These are phyloP conservation scores for Gadopsis marmoratus DNA, from an alignment of 2,797 vertebrate genomes.

Conservation along the genomic window DNA sequence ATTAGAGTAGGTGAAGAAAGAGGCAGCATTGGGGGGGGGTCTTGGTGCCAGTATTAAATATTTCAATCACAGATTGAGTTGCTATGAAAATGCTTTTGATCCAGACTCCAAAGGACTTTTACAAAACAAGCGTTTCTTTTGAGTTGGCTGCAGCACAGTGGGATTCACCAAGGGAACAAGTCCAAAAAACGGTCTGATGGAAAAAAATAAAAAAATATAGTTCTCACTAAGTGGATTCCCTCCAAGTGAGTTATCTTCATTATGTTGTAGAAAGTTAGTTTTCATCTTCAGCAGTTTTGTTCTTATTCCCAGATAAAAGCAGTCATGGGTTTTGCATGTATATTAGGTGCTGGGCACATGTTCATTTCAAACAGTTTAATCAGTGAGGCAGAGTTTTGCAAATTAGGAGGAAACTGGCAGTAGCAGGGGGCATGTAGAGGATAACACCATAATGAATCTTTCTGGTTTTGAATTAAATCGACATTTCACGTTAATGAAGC, in stretches of 20 bases:
- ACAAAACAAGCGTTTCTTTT: slow-evolving; percentile 76
- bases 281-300: slow-evolving; percentile 52
- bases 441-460: slow-evolving; percentile 18
- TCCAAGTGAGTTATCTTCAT: slow-evolving; percentile 62
- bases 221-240: slow-evolving; percentile 52
- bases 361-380: slow-evolving; percentile 41
- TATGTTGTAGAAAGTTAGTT: slow-evolving; percentile 46
- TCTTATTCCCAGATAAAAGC: slow-evolving; percentile 42
- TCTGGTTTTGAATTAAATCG: slow-evolving; percentile 22
- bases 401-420: slow-evolving; percentile 21
- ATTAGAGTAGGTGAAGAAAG: slow-evolving; percentile 23
- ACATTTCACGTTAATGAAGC: slow-evolving; percentile 29
- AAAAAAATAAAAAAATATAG: slow-evolving; percentile 5
- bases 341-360: slow-evolving; percentile 16
- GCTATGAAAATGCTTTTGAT: slow-evolving; percentile 74
- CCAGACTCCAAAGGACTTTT: slow-evolving; percentile 71
- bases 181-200: slow-evolving; percentile 35
- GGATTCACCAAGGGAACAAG: slow-evolving; percentile 61
- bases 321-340: slow-evolving; percentile 24
- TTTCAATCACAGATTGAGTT: slow-evolving; percentile 75
- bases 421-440: neutral
- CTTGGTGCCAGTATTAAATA: slow-evolving; percentile 66
- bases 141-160: slow-evolving; percentile 69
- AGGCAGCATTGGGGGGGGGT: slow-evolving; percentile 30
- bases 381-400: slow-evolving; percentile 20